Evolutionary conservation across 37 sponge, comb jelly and placozoan genomes (phyloP).

Genomic region (Beroe ovata): DNA sequence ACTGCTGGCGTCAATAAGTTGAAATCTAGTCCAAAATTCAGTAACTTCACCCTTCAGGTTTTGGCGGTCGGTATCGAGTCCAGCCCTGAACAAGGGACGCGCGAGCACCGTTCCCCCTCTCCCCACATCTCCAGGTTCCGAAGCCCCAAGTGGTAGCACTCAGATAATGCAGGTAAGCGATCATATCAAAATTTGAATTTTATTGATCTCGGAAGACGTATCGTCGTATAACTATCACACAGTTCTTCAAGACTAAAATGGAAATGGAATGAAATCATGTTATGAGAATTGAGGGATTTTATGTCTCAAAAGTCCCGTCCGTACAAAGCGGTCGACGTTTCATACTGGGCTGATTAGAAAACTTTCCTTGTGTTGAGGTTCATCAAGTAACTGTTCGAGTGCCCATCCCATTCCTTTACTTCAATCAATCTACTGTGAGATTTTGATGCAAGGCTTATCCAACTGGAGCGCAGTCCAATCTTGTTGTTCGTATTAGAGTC

Average conservation of each 20-base stretch:
- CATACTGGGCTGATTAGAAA: not conserved
- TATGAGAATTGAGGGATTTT: no score
- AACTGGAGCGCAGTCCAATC: no score
- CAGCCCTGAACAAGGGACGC: slow-evolving; percentile 7
- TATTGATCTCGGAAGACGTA: no score
- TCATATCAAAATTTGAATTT: no score
- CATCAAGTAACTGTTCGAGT: not conserved
- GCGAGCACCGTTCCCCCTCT: not conserved
- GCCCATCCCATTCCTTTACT: slow-evolving; percentile 32
- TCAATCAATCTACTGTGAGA: not conserved
- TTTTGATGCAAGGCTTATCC: not conserved
- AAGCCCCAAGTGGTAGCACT: not conserved
- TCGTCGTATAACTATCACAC: no score
- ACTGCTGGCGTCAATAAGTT: no score
- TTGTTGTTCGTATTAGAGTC: no score
- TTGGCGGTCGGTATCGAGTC: slow-evolving; percentile 11
- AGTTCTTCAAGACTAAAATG: no score
- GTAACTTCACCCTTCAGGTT: slow-evolving; percentile 2
- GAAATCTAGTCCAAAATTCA: no score
- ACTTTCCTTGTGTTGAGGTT: not conserved
- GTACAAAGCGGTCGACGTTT: slow-evolving; percentile 48
- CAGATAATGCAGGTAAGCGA: not conserved
- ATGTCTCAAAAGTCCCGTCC: no score
- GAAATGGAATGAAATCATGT: no score
- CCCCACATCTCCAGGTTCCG: not conserved